A percentile compares a stretch with the other conserved stretches of the same genome.
Conservation (phyloP, 2,113 vertebrate genomes). For the Tragelaphus buxtoni region DNA sequence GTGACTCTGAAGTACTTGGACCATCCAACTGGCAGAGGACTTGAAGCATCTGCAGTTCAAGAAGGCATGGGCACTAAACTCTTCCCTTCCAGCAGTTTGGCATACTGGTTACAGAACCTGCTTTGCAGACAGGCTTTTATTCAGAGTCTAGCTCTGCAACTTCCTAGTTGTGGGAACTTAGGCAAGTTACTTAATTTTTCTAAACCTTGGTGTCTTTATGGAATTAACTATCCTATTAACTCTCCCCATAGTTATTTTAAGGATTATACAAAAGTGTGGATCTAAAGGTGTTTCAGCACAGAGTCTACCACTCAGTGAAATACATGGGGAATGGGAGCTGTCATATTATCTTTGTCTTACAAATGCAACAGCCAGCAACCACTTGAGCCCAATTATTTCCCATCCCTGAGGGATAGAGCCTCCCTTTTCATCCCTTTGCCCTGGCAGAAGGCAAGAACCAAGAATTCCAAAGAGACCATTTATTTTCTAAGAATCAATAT, state of each 20-base stretch:
- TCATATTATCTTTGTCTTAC: background rate
- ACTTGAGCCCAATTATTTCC: conserved; percentile 29
- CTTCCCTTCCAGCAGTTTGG: background rate
- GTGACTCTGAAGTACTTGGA: background rate
- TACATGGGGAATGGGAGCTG: background rate
- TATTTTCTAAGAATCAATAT: conserved; percentile 87
- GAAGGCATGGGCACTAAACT: background rate
- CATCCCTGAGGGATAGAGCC: background rate
- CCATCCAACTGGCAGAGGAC: background rate
- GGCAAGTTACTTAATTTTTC: conserved; percentile 37
- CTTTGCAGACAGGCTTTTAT: background rate
- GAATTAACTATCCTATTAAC: background rate
- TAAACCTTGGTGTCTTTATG: background rate
- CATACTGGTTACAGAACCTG: background rate
- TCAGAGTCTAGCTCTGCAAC: background rate
- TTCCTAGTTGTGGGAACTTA: background rate
- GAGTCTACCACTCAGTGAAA: background rate
- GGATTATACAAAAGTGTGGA: background rate
- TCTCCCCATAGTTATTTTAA: background rate
- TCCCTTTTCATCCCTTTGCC: background rate
- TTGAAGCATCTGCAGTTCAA: background rate
- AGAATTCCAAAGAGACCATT: conserved; percentile 71
- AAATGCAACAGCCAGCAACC: background rate
- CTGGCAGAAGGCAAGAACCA: conserved; percentile 42
- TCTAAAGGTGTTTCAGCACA: background rate